Evolutionary conservation across 2,888 invertebrate species (phyloP).

Genomic region (Agelastica alni): DNA sequence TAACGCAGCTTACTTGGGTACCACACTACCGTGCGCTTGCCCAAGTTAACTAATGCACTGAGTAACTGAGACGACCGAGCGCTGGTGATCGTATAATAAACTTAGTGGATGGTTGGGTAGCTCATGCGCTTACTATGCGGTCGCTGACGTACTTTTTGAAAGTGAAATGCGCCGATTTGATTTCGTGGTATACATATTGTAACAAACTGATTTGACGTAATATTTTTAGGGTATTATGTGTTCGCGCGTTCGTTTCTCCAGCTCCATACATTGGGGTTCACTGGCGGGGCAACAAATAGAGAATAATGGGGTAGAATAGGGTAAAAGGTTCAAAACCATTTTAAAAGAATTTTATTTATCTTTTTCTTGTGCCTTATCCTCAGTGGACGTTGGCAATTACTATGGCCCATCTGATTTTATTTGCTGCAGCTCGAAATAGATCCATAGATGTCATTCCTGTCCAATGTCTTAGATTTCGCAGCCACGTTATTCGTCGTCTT

Average conservation of each 20-base stretch:
- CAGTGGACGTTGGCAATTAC: no score
- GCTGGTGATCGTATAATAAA: constrained; percentile 50
- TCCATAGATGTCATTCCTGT: no score
- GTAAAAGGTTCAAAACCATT: no score
- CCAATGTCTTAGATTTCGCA: no score
- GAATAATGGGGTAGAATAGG: not conserved
- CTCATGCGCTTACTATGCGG: constrained; percentile 49
- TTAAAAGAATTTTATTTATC: no score
- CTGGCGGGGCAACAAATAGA: not conserved
- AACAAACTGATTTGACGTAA: constrained; percentile 52
- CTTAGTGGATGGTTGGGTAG: constrained; percentile 38
- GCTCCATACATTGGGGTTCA: not conserved
- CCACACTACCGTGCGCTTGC: constrained; percentile 57
- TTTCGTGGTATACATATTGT: constrained; percentile 51
- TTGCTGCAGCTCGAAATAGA: no score
- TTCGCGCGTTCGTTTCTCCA: constrained; percentile 28
- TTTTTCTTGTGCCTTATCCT: no score
- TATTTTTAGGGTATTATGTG: constrained; percentile 39
- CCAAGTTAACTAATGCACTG: constrained; percentile 52
- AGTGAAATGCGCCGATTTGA: constrained; percentile 55
- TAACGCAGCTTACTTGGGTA: constrained; percentile 52
- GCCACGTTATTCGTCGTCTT: no score
- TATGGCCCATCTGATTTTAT: no score
- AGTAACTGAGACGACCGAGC: constrained; percentile 51
- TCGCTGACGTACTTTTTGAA: constrained; percentile 49